Conservation (phyloP, 1,140 invertebrate species). For the Drosophila santomea region DNA sequence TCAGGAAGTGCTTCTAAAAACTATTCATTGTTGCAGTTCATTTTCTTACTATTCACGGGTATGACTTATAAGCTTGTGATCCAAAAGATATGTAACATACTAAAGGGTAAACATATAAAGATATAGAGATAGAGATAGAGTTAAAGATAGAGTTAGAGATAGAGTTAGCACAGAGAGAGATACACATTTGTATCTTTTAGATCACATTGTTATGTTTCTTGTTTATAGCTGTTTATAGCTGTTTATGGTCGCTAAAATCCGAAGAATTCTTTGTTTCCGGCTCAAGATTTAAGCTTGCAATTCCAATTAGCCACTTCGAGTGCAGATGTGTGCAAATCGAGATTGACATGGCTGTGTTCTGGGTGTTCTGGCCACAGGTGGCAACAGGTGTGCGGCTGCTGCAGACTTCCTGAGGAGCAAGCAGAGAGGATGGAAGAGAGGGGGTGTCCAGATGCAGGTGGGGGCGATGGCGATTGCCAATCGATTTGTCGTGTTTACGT, state of each 20-base stretch:
- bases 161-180: too few relatives aligned
- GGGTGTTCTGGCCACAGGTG: slow-evolving; percentile 1
- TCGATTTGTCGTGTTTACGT: slow-evolving; percentile 81
- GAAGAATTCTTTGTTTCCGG: slow-evolving; percentile 4
- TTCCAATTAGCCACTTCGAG: slow-evolving; percentile 14
- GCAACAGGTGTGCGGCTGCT: slow-evolving; percentile 67
- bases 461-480: slow-evolving; percentile 55
- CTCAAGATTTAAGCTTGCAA: slow-evolving; percentile 9
- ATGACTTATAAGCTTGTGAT: too few relatives aligned
- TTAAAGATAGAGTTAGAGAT: too few relatives aligned
- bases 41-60: too few relatives aligned
- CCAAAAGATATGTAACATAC: too few relatives aligned
- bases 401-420: slow-evolving; percentile 3
- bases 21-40: too few relatives aligned
- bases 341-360: slow-evolving; percentile 36
- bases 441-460: slow-evolving; percentile 33
- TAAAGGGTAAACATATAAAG: too few relatives aligned
- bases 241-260: not conserved
- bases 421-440: too few relatives aligned
- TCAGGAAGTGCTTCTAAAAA: too few relatives aligned
- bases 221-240: not conserved
- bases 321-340: slow-evolving; percentile 23
- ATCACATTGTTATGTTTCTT: too few relatives aligned
- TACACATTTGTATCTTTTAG: too few relatives aligned
- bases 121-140: too few relatives aligned